Evolutionary conservation across 2,113 vertebrate species (phyloP).

Genomic region (Acanthochromis polyacanthus): DNA sequence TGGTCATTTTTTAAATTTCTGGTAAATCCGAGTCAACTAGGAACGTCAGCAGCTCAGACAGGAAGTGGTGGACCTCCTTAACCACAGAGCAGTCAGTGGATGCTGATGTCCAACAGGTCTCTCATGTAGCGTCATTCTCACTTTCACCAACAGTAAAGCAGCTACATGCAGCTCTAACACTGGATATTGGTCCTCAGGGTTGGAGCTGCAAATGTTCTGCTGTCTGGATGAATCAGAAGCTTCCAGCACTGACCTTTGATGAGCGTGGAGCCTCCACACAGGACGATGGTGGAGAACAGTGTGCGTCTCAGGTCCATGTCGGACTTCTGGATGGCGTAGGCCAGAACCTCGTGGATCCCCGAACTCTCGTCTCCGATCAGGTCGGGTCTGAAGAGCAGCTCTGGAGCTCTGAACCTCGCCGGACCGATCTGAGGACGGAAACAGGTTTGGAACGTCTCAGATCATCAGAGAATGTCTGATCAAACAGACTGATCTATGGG

Average conservation of each 20-base stretch:
- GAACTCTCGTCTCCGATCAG: conserved; percentile 92
- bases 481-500: too few relatives aligned
- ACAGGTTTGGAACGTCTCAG: not conserved
- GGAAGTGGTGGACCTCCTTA: too few relatives aligned
- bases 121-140: too few relatives aligned
- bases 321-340: conserved; percentile 93
- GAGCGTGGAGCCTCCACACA: conserved; percentile 91
- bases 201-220: too few relatives aligned
- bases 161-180: too few relatives aligned
- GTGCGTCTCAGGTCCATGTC: conserved; percentile 93
- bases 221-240: not conserved
- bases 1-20: too few relatives aligned
- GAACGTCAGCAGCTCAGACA: too few relatives aligned
- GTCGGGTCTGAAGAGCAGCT: conserved; percentile 93
- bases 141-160: too few relatives aligned
- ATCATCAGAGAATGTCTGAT: not conserved
- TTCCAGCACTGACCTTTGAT: conserved; percentile 87
- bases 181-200: too few relatives aligned
- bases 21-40: too few relatives aligned
- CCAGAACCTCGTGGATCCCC: conserved; percentile 92
- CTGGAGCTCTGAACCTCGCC: conserved; percentile 90
- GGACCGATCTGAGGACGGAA: conserved; percentile 86
- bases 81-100: too few relatives aligned
- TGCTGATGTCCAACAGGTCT: too few relatives aligned
- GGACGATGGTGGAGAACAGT: conserved; percentile 90